A percentile compares a stretch with the other conserved stretches of the same genome.
Conservation (phyloP, 2,113 vertebrate genomes). For the Orcinus orca region DNA sequence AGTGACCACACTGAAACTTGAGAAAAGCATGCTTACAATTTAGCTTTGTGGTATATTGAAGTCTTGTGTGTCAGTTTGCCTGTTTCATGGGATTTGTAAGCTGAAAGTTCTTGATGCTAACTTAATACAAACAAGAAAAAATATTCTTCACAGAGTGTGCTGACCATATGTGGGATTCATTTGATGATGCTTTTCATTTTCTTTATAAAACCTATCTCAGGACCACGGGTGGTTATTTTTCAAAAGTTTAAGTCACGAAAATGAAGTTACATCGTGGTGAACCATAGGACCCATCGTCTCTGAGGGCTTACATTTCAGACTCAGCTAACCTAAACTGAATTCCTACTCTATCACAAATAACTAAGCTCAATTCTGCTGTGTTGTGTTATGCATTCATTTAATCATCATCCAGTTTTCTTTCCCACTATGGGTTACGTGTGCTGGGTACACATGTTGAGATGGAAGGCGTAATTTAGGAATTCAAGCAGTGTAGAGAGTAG, state of each 20-base stretch:
- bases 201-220: conserved; percentile 33
- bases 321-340: background rate
- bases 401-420: background rate
- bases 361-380: background rate
- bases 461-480: background rate
- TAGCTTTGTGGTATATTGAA: conserved; percentile 13
- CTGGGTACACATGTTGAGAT: background rate
- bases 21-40: conserved; percentile 37
- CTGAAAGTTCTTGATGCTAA: conserved; percentile 62
- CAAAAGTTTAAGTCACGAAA: conserved; percentile 23
- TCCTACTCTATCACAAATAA: background rate
- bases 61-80: conserved; percentile 31
- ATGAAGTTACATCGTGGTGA: background rate
- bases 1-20: conserved; percentile 34
- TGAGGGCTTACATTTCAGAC: conserved; percentile 4
- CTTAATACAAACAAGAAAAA: conserved; percentile 67
- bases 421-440: background rate
- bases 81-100: conserved; percentile 48
- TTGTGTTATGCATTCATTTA: background rate
- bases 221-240: conserved; percentile 26
- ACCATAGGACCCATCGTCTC: background rate
- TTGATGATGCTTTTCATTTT: conserved; percentile 55
- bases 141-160: conserved; percentile 41
- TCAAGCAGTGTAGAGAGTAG: background rate
- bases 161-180: conserved; percentile 55